Conservation (phyloP, 2,888 invertebrate genomes). For the Carcina quercana region DNA sequence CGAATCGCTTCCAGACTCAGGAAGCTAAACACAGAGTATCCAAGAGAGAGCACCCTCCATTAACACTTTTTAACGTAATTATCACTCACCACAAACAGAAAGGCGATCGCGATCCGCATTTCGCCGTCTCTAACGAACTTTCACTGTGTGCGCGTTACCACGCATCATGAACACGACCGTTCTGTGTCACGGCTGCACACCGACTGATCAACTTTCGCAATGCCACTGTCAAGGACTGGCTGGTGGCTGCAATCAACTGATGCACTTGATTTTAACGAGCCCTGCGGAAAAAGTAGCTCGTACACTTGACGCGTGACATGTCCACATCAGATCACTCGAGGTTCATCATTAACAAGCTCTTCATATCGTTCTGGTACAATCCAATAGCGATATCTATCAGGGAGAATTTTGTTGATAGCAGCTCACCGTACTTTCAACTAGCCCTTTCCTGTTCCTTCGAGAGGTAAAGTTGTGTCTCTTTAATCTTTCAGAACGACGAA, state of each 20-base stretch:
- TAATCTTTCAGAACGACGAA: no score
- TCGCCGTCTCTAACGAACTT: constrained; percentile 62
- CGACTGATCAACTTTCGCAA: constrained; percentile 40
- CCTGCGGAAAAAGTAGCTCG: constrained; percentile 46
- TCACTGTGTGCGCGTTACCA: constrained; percentile 51
- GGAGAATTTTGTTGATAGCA: no score
- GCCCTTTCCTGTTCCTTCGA: no score
- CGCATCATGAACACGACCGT: constrained; percentile 52
- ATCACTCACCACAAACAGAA: constrained; percentile 72
- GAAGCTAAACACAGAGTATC: no score
- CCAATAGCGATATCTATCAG: no score
- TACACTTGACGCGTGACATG: constrained; percentile 21
- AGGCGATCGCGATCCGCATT: constrained; percentile 66
- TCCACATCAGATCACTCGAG: not conserved
- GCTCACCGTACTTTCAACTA: no score
- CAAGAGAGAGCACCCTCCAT: constrained; percentile 42
- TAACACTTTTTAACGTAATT: constrained; percentile 56
- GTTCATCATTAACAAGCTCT: constrained; percentile 4
- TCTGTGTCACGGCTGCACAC: constrained; percentile 43
- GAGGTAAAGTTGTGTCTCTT: no score
- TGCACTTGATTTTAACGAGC: constrained; percentile 36
- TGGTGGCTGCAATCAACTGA: constrained; percentile 38
- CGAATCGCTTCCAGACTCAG: no score
- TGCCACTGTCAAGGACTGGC: constrained; percentile 54
- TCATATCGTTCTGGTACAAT: no score